phyloP scores from a whole-genome alignment of 2,888 invertebrate genomes.

The Yponomeuta cagnagella region DNA sequence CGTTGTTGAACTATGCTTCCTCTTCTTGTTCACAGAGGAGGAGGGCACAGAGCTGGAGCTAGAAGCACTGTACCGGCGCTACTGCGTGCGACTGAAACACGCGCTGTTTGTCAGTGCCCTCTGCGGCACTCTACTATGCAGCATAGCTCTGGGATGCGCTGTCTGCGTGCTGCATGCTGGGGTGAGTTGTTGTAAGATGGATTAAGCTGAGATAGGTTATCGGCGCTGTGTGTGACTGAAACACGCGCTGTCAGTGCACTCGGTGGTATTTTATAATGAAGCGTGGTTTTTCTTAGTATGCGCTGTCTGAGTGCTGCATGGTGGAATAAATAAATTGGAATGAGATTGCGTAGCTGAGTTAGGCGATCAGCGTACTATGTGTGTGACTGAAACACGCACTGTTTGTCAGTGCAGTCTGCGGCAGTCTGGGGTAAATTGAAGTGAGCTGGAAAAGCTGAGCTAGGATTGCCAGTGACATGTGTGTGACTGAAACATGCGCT shows the following conservation, averaged over 20 bases:
- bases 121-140: slow-evolving; percentile 78
- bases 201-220: neutral
- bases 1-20: too few species aligned
- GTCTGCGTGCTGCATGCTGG: slow-evolving; percentile 72
- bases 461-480: slow-evolving; percentile 40
- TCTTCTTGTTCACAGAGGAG: slow-evolving; percentile 63
- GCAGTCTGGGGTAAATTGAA: slow-evolving; percentile 60
- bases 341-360: neutral
- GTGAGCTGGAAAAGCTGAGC: neutral
- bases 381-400: slow-evolving; percentile 83
- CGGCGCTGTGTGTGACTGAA: slow-evolving; percentile 77
- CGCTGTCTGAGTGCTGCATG: neutral
- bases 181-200: neutral
- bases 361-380: slow-evolving; percentile 43
- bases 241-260: slow-evolving; percentile 71
- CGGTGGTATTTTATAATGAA: neutral
- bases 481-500: slow-evolving; percentile 84
- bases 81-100: slow-evolving; percentile 83
- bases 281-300: neutral
- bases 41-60: slow-evolving; percentile 77
- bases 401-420: slow-evolving; percentile 82
- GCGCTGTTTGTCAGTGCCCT: slow-evolving; percentile 85
- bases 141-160: slow-evolving; percentile 76
- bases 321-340: neutral
- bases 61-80: slow-evolving; percentile 82